Evolutionary conservation across 1,140 invertebrate genomes (phyloP).

Genomic region (Artemia franciscana): DNA sequence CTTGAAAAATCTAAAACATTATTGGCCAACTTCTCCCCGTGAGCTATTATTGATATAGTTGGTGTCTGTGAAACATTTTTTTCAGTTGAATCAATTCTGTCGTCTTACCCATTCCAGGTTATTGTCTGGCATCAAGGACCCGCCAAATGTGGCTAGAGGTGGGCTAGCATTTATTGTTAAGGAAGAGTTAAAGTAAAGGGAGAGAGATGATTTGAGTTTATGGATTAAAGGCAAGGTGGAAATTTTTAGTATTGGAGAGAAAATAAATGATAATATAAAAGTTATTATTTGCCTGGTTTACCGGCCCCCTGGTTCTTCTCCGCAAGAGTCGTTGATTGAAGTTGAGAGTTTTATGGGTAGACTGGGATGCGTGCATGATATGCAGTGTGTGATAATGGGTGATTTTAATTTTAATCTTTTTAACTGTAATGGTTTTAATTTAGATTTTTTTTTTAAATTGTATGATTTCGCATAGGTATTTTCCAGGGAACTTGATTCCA

Average conservation of each 20-base stretch:
- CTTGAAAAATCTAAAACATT: too few relatives aligned
- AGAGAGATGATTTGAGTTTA: too few relatives aligned
- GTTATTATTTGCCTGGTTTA: background rate
- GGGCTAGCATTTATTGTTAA: background rate
- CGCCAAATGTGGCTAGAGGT: background rate
- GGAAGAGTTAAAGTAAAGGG: background rate
- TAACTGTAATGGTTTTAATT: background rate
- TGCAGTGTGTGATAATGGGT: background rate
- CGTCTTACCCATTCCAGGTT: background rate
- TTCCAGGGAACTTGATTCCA: background rate
- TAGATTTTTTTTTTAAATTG: background rate
- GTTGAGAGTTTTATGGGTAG: background rate
- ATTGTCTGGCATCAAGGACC: background rate
- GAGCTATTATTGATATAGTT: background rate
- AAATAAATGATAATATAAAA: background rate
- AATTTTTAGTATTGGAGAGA: background rate
- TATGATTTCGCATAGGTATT: background rate
- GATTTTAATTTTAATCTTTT: background rate
- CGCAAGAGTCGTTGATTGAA: background rate
- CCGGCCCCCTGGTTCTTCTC: background rate
- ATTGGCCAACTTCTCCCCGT: too few relatives aligned
- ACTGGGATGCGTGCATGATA: background rate
- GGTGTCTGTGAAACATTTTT: background rate
- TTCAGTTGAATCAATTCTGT: background rate
- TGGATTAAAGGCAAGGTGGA: too few relatives aligned